Percentiles rank a stretch among this genome's conserved stretches.
Conservation (phyloP, 2,888 invertebrate species). For the Acholoe squamosa region DNA sequence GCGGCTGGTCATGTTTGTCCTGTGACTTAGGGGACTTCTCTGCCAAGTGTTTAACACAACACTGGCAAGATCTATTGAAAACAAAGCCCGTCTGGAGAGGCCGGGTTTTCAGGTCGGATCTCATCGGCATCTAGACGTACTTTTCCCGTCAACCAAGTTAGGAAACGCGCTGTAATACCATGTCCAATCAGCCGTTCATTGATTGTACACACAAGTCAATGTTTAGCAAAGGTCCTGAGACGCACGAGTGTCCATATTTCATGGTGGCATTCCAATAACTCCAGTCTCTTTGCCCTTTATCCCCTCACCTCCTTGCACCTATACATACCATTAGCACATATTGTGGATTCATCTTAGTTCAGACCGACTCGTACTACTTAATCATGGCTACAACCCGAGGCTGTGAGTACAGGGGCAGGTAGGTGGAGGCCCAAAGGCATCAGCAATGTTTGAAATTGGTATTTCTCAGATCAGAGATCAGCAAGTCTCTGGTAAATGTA, state of each 20-base stretch:
- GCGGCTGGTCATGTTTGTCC: neutral
- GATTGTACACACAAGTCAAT: neutral
- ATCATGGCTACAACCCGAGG: neutral
- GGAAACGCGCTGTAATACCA: neutral
- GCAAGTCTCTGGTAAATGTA: neutral
- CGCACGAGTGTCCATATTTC: neutral
- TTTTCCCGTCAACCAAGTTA: neutral
- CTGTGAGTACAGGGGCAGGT: neutral
- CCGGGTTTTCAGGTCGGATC: neutral
- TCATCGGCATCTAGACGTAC: neutral
- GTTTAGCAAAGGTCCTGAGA: neutral
- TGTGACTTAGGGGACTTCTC: conserved; percentile 2
- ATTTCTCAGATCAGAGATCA: conserved; percentile 7
- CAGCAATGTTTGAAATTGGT: neutral
- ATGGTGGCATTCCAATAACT: too few relatives aligned
- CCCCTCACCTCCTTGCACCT: neutral
- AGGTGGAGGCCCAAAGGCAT: neutral
- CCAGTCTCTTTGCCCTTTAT: neutral
- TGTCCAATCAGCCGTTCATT: conserved; percentile 17
- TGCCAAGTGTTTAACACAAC: conserved; percentile 54
- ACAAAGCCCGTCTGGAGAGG: conserved; percentile 32
- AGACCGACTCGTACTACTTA: neutral
- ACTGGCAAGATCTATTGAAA: conserved; percentile 35
- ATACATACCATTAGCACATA: neutral
- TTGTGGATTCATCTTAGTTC: neutral